Evolutionary conservation across 2,888 invertebrate species (phyloP).

Genomic region (Sthenelais limicola): DNA sequence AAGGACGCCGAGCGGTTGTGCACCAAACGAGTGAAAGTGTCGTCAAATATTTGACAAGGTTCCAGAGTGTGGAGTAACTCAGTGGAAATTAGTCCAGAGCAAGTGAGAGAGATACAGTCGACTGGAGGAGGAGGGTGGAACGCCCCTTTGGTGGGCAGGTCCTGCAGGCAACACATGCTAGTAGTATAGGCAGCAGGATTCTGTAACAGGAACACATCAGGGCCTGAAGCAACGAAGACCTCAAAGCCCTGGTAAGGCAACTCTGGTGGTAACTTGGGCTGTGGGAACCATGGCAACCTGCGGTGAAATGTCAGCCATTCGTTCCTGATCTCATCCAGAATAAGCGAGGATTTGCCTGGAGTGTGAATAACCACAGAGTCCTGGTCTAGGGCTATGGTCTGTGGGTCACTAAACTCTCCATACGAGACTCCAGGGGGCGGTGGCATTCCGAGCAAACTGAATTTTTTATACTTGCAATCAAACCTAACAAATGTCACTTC

Average conservation of each 20-base stretch:
- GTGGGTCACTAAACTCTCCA: constrained; percentile 64
- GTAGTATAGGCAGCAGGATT: constrained; percentile 68
- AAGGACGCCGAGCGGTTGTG: constrained; percentile 23
- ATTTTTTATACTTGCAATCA: constrained; percentile 65
- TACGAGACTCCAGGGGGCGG: constrained; percentile 65
- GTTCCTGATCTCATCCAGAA: constrained; percentile 65
- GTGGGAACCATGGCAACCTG: constrained; percentile 56
- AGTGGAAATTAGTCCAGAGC: constrained; percentile 57
- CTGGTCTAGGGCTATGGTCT: constrained; percentile 64
- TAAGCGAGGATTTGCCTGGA: constrained; percentile 65
- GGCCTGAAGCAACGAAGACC: constrained; percentile 58
- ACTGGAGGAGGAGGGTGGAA: constrained; percentile 67
- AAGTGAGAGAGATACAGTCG: constrained; percentile 65
- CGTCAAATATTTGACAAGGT: constrained; percentile 61
- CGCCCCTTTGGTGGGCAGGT: constrained; percentile 57
- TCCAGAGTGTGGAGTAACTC: constrained; percentile 56
- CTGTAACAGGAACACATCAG: constrained; percentile 63
- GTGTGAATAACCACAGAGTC: constrained; percentile 65
- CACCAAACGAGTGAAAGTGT: constrained; percentile 61
- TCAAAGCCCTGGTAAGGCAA: constrained; percentile 60
- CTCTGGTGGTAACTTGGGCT: constrained; percentile 52
- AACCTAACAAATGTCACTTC: constrained; percentile 67
- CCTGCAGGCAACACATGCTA: constrained; percentile 61
- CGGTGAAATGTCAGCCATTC: constrained; percentile 66
- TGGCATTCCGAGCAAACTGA: constrained; percentile 63